Evolutionary conservation across 2,888 invertebrate species (phyloP).

Genomic region (Lithophane socia): DNA sequence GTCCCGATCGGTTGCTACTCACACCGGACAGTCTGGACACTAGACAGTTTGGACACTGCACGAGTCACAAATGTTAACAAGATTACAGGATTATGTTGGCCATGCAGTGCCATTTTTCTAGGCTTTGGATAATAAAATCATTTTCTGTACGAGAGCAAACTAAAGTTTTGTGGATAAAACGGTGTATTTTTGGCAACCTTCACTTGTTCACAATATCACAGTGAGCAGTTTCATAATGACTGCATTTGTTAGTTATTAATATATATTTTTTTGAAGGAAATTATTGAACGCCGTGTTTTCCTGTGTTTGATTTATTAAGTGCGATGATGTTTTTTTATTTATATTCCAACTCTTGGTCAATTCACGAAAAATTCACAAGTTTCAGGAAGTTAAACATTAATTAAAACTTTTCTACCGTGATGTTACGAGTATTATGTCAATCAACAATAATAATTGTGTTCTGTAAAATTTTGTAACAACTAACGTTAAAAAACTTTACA

Average conservation of each 20-base stretch:
- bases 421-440: too few relatives aligned
- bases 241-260: background rate
- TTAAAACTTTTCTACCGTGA: background rate
- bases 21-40: background rate
- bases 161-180: background rate
- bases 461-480: background rate
- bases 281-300: background rate
- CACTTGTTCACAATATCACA: background rate
- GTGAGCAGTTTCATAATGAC: background rate
- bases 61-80: conserved; percentile 8
- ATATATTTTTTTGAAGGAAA: too few relatives aligned
- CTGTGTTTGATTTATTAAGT: background rate
- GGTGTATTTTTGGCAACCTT: background rate
- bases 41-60: background rate
- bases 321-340: background rate
- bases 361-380: conserved; percentile 1
- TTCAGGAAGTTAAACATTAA: background rate
- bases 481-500: background rate
- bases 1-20: background rate
- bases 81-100: background rate
- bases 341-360: background rate
- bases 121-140: background rate
- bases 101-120: background rate
- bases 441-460: too few relatives aligned
- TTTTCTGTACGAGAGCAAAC: background rate